These are phyloP conservation scores for Eupithecia pulchellata DNA, from an alignment of 2,888 invertebrate species.

Conservation along the genomic window DNA sequence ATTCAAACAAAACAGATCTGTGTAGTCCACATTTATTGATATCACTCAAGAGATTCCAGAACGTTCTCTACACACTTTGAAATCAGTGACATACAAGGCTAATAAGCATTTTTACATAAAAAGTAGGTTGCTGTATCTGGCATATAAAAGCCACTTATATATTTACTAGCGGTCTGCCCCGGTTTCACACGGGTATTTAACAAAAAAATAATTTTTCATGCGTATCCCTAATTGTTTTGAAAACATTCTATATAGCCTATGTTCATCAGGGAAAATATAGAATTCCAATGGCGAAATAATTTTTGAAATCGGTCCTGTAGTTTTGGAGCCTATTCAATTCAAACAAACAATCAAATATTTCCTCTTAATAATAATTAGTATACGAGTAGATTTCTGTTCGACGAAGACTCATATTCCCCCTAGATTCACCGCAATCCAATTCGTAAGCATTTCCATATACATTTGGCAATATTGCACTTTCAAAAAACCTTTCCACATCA, in stretches of 20 bases:
- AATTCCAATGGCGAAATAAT: too few species aligned
- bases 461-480: background rate
- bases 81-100: too few species aligned
- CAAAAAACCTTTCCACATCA: background rate
- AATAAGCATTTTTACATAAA: background rate
- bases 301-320: too few species aligned
- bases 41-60: background rate
- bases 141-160: background rate
- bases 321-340: too few species aligned
- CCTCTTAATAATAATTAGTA: too few species aligned
- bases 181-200: too few species aligned
- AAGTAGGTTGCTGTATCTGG: background rate
- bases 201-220: too few species aligned
- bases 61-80: background rate
- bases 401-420: background rate
- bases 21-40: constrained; percentile 13
- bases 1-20: constrained; percentile 15
- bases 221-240: too few species aligned
- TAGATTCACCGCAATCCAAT: background rate
- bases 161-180: too few species aligned
- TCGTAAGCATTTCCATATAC: background rate
- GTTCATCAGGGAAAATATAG: too few species aligned
- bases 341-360: too few species aligned
- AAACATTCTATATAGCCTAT: too few species aligned
- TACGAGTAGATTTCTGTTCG: background rate